Conservation (phyloP, 2,797 vertebrate species). For the Gymnocypris eckloni region DNA sequence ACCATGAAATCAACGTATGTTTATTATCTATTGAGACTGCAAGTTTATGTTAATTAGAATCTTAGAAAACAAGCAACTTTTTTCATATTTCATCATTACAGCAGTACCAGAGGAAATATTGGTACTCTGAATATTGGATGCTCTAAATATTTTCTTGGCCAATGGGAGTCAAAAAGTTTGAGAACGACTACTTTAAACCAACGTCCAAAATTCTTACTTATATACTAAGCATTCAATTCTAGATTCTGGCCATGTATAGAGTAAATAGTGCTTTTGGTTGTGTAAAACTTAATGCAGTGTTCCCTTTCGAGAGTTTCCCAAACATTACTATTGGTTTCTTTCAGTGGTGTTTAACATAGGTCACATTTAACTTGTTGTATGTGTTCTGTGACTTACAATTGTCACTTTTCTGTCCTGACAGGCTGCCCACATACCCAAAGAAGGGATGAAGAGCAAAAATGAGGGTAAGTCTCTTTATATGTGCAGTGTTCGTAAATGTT, state of each 20-base stretch:
- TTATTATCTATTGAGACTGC: not conserved
- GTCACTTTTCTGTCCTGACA: constrained; percentile 73
- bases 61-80: not conserved
- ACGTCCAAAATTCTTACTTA: not conserved
- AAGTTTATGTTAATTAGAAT: constrained; percentile 2
- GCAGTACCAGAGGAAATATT: not conserved
- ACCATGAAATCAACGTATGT: not conserved
- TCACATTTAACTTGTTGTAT: not conserved
- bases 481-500: not conserved
- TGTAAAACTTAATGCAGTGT: not conserved
- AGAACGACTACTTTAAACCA: not conserved
- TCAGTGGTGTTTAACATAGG: not conserved
- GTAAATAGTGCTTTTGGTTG: not conserved
- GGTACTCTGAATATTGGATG: not conserved
- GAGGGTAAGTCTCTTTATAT: constrained; percentile 80
- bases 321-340: not conserved
- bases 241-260: not conserved
- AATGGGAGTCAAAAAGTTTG: not conserved
- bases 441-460: constrained; percentile 80
- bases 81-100: not conserved
- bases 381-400: not conserved
- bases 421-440: constrained; percentile 86
- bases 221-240: not conserved
- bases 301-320: not conserved
- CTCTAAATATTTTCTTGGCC: constrained; percentile 1